phyloP scores from a whole-genome alignment of 2,113 vertebrate genomes.

The Cervus canadensis region DNA sequence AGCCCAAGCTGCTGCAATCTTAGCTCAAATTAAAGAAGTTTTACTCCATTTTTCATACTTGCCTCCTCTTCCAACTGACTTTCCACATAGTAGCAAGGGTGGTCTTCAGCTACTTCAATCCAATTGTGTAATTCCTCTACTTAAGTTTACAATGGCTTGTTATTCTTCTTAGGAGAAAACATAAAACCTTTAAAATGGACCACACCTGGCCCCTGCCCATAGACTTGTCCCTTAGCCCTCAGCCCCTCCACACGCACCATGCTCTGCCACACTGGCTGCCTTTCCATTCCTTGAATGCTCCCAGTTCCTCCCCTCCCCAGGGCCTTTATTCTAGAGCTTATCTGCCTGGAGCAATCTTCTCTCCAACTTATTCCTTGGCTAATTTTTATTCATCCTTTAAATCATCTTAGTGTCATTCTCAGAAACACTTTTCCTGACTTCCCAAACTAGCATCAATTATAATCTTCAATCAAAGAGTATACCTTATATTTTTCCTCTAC shows the following conservation, averaged over 20 bases:
- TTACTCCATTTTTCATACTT: background rate
- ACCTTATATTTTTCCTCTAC: background rate
- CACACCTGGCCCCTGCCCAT: background rate
- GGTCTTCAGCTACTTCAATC: slow-evolving; percentile 18
- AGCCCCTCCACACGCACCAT: background rate
- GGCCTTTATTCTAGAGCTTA: background rate
- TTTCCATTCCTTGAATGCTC: background rate
- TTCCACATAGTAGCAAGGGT: background rate
- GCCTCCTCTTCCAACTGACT: background rate
- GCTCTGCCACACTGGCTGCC: background rate
- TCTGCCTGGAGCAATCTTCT: background rate
- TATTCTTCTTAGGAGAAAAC: background rate
- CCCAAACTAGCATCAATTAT: background rate
- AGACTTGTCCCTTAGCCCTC: background rate
- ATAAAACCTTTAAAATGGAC: background rate
- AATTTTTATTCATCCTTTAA: background rate
- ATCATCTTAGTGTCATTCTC: background rate
- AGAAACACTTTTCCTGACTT: background rate
- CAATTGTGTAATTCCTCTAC: background rate
- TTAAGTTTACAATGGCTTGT: background rate
- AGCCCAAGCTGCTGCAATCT: background rate
- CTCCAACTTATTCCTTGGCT: background rate
- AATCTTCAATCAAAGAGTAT: background rate
- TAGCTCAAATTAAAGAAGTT: background rate
- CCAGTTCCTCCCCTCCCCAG: background rate